phyloP scores from a whole-genome alignment of 2,888 invertebrate genomes.

The Agonopterix arenella region DNA sequence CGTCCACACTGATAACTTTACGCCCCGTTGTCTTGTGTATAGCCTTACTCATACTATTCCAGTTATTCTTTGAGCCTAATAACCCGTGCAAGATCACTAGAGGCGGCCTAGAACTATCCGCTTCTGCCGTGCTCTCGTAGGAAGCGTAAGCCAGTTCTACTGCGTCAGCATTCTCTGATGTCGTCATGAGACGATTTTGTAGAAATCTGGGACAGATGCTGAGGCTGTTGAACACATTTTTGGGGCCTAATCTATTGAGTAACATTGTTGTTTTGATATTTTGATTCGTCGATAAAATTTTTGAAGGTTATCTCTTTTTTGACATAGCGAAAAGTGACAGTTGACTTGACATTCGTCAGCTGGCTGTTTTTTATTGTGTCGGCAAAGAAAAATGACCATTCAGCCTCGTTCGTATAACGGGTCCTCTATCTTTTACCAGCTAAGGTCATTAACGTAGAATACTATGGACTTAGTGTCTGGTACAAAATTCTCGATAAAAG shows the following conservation, averaged over 20 bases:
- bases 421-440: too few species aligned
- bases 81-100: slow-evolving; percentile 92
- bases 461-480: too few species aligned
- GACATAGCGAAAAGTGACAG: slow-evolving; percentile 10
- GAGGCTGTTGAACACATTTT: slow-evolving; percentile 24
- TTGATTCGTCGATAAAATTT: slow-evolving; percentile 14
- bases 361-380: too few species aligned
- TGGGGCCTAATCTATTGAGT: slow-evolving; percentile 28
- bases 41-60: slow-evolving; percentile 90
- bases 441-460: too few species aligned
- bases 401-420: too few species aligned
- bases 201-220: slow-evolving; percentile 24
- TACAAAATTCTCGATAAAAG: too few species aligned
- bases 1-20: slow-evolving; percentile 90
- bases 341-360: too few species aligned
- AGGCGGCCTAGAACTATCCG: slow-evolving; percentile 65
- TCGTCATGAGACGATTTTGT: slow-evolving; percentile 27
- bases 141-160: slow-evolving; percentile 82
- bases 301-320: slow-evolving; percentile 20
- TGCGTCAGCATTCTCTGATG: slow-evolving; percentile 57
- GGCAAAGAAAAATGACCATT: too few species aligned
- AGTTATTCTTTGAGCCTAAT: slow-evolving; percentile 95
- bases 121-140: slow-evolving; percentile 74
- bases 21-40: slow-evolving; percentile 81
- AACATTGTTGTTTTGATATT: slow-evolving; percentile 36